Percentiles rank a stretch among this genome's conserved stretches.
Evolutionary conservation across 2,797 vertebrate species (phyloP).

Genomic region (Pangasius sanitwongsei): DNA sequence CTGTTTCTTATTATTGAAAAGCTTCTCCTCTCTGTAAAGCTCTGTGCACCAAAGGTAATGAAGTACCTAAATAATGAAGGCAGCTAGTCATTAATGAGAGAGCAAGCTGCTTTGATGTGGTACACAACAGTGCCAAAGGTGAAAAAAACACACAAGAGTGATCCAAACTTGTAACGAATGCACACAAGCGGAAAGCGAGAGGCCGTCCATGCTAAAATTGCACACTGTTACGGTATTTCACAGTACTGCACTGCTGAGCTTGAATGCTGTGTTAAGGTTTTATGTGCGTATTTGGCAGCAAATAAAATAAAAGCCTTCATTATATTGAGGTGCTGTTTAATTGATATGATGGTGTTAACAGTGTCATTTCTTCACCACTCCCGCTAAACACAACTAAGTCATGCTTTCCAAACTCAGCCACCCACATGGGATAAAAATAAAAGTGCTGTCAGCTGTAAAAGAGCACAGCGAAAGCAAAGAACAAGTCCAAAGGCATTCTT

Average conservation of each 20-base stretch:
- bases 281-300: not conserved
- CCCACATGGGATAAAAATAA: constrained; percentile 33
- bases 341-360: constrained; percentile 11
- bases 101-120: constrained; percentile 56
- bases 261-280: not conserved
- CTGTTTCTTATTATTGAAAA: constrained; percentile 46
- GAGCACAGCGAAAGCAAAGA: constrained; percentile 2
- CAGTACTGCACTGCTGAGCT: not conserved
- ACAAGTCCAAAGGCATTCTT: constrained; percentile 1
- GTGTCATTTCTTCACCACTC: constrained; percentile 32
- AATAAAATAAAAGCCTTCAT: constrained; percentile 10
- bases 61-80: constrained; percentile 71
- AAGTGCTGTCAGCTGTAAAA: constrained; percentile 24
- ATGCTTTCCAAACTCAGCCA: constrained; percentile 34
- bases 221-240: not conserved
- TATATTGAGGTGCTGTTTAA: constrained; percentile 24
- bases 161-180: constrained; percentile 1
- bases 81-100: constrained; percentile 65
- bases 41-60: constrained; percentile 66
- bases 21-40: constrained; percentile 50
- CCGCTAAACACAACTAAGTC: constrained; percentile 2
- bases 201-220: not conserved
- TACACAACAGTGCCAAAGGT: constrained; percentile 42
- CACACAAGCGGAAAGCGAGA: not conserved
- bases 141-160: not conserved